A percentile compares a stretch with the other conserved stretches of the same genome.
Evolutionary conservation across 2,113 vertebrate genomes (phyloP).

Genomic region (Polyodon spathula): DNA sequence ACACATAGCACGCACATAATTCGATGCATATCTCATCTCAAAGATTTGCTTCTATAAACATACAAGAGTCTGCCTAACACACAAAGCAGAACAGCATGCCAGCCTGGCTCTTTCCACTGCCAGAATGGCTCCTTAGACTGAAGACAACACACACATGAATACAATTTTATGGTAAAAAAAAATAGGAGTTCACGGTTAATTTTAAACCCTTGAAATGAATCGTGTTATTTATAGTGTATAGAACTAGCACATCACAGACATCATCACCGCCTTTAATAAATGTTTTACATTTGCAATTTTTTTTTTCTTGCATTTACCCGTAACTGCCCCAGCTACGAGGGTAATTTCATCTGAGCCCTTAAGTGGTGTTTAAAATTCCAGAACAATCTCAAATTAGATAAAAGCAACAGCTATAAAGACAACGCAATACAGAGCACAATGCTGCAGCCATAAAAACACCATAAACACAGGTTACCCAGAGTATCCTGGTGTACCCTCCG

Average conservation of each 20-base stretch:
- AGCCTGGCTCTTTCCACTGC: not conserved
- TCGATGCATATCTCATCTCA: too few relatives aligned
- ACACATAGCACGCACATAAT: too few relatives aligned
- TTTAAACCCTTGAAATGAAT: too few relatives aligned
- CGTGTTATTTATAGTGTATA: too few relatives aligned
- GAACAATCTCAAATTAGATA: conserved; percentile 9
- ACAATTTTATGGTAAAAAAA: too few relatives aligned
- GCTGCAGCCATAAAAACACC: conserved; percentile 40
- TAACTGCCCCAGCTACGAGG: not conserved
- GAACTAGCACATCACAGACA: too few relatives aligned
- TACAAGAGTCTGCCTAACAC: not conserved
- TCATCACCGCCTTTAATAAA: too few relatives aligned
- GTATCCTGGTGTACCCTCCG: conserved; percentile 23
- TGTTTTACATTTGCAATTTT: too few relatives aligned
- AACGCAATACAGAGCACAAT: conserved; percentile 9
- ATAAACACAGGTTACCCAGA: conserved; percentile 46
- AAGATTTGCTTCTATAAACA: not conserved
- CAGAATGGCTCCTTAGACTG: too few relatives aligned
- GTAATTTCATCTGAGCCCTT: not conserved
- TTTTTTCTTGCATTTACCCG: too few relatives aligned
- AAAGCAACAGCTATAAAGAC: conserved; percentile 21
- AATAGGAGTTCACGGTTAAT: too few relatives aligned
- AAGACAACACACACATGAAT: too few relatives aligned
- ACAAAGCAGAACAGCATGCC: conserved; percentile 29
- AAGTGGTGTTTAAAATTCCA: not conserved